Percentiles rank a stretch among this genome's conserved stretches.
Evolutionary conservation across 2,113 vertebrate species (phyloP).

Genomic region (Cygnus atratus): DNA sequence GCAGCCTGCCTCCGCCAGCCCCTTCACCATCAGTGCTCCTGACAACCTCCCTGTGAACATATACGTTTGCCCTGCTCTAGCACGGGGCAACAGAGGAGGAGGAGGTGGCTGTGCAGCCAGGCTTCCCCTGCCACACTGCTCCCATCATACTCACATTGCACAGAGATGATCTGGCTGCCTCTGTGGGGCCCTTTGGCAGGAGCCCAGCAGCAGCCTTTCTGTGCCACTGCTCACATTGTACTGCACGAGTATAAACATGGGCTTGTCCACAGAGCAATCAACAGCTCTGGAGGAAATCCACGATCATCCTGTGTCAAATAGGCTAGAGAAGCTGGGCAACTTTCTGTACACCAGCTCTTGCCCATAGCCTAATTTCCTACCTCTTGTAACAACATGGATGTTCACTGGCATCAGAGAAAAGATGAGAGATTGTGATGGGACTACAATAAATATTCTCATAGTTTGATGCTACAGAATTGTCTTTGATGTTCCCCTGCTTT

Average conservation of each 20-base stretch:
- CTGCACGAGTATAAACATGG: constrained; percentile 56
- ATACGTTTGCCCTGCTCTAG: background rate
- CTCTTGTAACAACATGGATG: background rate
- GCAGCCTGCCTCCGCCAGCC: background rate
- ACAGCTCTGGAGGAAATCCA: constrained; percentile 52
- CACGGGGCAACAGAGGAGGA: background rate
- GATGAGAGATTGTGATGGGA: background rate
- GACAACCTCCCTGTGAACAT: background rate
- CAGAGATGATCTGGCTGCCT: constrained; percentile 43
- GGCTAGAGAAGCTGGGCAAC: background rate
- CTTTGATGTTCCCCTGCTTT: background rate
- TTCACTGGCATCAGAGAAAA: background rate
- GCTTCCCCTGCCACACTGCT: background rate
- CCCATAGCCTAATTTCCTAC: background rate
- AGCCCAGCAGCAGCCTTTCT: constrained; percentile 54
- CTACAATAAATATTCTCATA: background rate
- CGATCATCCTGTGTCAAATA: background rate
- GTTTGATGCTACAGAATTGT: background rate
- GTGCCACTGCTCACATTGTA: constrained; percentile 70
- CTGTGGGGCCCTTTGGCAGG: constrained; percentile 50
- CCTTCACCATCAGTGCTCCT: background rate
- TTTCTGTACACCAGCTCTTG: background rate
- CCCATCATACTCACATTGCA: background rate
- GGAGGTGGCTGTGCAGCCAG: background rate
- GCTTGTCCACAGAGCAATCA: constrained; percentile 5